phyloP scores from a whole-genome alignment of 2,888 invertebrate species.

The Xanthorhoe spadicearia region DNA sequence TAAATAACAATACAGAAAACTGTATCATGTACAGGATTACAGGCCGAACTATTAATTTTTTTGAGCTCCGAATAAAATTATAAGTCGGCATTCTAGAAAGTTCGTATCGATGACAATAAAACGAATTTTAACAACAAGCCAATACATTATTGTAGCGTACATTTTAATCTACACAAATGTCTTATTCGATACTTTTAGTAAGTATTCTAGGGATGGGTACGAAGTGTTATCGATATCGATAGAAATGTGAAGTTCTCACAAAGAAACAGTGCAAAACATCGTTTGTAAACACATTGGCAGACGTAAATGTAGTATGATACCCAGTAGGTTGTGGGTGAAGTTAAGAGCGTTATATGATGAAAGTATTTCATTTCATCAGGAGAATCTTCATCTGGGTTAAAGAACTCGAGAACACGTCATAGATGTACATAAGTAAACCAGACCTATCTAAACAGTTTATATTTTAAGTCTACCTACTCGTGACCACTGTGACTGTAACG shows the following conservation, averaged over 20 bases:
- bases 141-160: conserved; percentile 68
- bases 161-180: conserved; percentile 75
- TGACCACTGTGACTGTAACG: no score
- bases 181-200: conserved; percentile 59
- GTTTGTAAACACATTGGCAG: no score
- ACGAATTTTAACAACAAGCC: conserved; percentile 68
- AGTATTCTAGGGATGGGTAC: conserved; percentile 47
- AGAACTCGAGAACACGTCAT: no score
- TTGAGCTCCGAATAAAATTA: conserved; percentile 27
- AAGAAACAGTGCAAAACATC: not conserved
- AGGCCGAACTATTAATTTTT: not conserved
- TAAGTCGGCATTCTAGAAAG: conserved; percentile 45
- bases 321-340: no score
- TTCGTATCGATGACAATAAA: conserved; percentile 53
- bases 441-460: no score
- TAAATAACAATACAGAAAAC: conserved; percentile 2
- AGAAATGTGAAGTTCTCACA: not conserved
- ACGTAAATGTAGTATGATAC: no score
- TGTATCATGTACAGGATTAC: conserved; percentile 31
- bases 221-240: conserved; percentile 33
- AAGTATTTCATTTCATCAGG: no score
- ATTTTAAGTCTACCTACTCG: no score
- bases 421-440: no score
- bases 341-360: no score
- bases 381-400: no score